These are phyloP conservation scores for Brachyrhaphis roseni DNA, from an alignment of 2,797 vertebrate species.

Conservation along the genomic window DNA sequence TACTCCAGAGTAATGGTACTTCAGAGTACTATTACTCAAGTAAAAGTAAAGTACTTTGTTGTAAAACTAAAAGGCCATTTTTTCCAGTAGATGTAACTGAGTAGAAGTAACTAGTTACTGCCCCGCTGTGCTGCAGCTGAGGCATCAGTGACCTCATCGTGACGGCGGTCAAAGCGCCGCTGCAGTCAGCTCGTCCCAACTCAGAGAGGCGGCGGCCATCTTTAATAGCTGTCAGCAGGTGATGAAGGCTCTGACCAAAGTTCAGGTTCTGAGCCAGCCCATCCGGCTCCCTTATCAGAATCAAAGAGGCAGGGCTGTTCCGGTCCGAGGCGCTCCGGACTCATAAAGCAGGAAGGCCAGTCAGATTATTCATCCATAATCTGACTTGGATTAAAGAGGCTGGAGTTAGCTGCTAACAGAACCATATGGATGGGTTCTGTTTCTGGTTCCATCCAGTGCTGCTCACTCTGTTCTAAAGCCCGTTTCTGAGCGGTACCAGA, in stretches of 20 bases:
- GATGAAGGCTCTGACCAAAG: neutral
- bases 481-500: neutral
- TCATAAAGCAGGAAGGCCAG: constrained; percentile 33
- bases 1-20: neutral
- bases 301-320: constrained; percentile 7
- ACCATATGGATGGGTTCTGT: neutral
- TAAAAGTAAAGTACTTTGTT: too few species aligned
- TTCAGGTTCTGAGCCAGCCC: constrained; percentile 7
- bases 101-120: too few species aligned
- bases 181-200: constrained; percentile 39
- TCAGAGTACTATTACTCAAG: neutral
- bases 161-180: constrained; percentile 13
- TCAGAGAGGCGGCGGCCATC: constrained; percentile 22
- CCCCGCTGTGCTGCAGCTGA: neutral
- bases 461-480: neutral
- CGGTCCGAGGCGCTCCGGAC: constrained; percentile 17
- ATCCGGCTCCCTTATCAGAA: constrained; percentile 26
- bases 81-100: too few species aligned
- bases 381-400: neutral
- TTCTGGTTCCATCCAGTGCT: neutral
- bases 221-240: constrained; percentile 14
- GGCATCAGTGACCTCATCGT: neutral
- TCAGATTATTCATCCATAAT: neutral
- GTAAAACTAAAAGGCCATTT: too few species aligned
- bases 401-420: neutral